phyloP scores from a whole-genome alignment of 2,113 vertebrate species.

The Nansenia antarctica region DNA sequence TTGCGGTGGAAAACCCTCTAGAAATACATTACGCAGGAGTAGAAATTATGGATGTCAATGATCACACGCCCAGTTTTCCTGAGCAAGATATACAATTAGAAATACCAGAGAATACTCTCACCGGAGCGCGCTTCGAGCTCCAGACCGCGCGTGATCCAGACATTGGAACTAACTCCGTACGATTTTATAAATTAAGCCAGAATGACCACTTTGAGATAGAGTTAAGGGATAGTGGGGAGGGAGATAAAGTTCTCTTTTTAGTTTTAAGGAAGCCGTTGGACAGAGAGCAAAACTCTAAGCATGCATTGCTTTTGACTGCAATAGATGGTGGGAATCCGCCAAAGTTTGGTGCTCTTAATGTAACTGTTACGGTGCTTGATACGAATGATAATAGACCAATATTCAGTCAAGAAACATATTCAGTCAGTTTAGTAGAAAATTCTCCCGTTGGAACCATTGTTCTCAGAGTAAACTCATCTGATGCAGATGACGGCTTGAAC shows the following conservation, averaged over 20 bases:
- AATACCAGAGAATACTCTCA: slow-evolving; percentile 31
- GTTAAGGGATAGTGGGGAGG: slow-evolving; percentile 53
- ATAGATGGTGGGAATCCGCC: slow-evolving; percentile 65
- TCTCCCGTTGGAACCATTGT: slow-evolving; percentile 27
- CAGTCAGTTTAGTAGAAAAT: slow-evolving; percentile 60
- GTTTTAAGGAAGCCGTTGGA: slow-evolving; percentile 66
- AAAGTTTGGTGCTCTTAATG: slow-evolving; percentile 53
- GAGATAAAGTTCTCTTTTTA: slow-evolving; percentile 60
- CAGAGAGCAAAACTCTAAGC: slow-evolving; percentile 48
- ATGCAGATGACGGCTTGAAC: slow-evolving; percentile 62
- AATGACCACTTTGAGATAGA: slow-evolving; percentile 65
- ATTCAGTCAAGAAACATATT: slow-evolving; percentile 61
- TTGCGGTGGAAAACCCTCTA: slow-evolving; percentile 64
- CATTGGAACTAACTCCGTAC: slow-evolving; percentile 45
- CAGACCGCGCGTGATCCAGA: slow-evolving; percentile 57
- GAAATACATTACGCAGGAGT: slow-evolving; percentile 69
- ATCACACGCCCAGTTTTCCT: slow-evolving; percentile 61
- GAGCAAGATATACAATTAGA: slow-evolving; percentile 56
- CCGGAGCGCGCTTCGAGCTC: slow-evolving; percentile 57
- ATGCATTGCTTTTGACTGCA: slow-evolving; percentile 57
- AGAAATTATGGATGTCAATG: slow-evolving; percentile 66
- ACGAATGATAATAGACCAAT: slow-evolving; percentile 68
- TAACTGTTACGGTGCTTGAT: slow-evolving; percentile 65
- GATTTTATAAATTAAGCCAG: slow-evolving; percentile 58
- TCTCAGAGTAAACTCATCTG: slow-evolving; percentile 54